Evolutionary conservation across 2,888 invertebrate genomes (phyloP), one percentile per base, ranked within the genome.

Genomic region (Napeogenes sylphis): DNA sequence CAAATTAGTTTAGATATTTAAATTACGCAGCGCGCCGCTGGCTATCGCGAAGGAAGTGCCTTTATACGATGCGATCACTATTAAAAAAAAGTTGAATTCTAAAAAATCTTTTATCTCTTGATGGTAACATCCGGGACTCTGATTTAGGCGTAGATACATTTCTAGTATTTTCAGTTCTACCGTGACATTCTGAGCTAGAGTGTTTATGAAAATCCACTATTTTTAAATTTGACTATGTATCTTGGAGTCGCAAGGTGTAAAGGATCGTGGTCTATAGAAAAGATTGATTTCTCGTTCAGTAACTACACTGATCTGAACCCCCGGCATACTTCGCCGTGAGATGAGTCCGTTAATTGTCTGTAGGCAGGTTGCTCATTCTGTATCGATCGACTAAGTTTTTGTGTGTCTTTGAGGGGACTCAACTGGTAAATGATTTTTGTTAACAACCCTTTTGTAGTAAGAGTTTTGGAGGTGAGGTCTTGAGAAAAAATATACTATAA

Each of bases 1-100:
- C 84, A 83, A 87, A 88, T 89, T 87, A 87, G 87, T 89, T 89
- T 87, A 85, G 84, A 88, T 88, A 89, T 89, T 89, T 86, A 87
- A 88, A 89, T 88, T 79, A 82, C 80, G 74, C 77, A 73, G 56
- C 32, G 58, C 72, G 81, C 83, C 79, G 78, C 70, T 73, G 78
- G 84, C 81, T 70, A 76, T 78, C 76, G 73, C 61, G 60, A 53
- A 45, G 45, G 60, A 53, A 54, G 45, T 30, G 38, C 32, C n/a
- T 55, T 67, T 60, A 68, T 8, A 63, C 45, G n/a, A 4, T 13
- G 58, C 69, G 69, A 68, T 47, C n/a, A 33, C 5, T n/a, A 54
- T 6, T 10, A 5, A 4, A 14, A 47, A 14, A 6, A 51, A 6
- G 30, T 30, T 5, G 8, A 12, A 51, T 47, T 4, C 2, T 47